Percentiles rank a stretch among this genome's conserved stretches.
Conservation (phyloP, 2,797 vertebrate genomes). For the Danio kyathit region DNA sequence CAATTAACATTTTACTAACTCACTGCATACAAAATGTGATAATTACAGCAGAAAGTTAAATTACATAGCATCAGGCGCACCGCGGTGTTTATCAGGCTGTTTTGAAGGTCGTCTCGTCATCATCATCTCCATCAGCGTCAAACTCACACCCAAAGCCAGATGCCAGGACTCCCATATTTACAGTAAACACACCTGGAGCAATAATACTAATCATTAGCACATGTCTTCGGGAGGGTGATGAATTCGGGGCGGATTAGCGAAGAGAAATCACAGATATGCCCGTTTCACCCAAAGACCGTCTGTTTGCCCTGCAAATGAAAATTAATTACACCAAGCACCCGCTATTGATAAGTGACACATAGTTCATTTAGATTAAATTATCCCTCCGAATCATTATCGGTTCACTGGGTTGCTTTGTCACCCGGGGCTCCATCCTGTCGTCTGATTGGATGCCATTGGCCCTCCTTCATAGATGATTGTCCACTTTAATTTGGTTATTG, state of each 20-base stretch:
- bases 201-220: slow-evolving; percentile 78
- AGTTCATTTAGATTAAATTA: slow-evolving; percentile 81
- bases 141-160: slow-evolving; percentile 48
- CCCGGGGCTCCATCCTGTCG: slow-evolving; percentile 54
- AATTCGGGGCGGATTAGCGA: slow-evolving; percentile 66
- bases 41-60: slow-evolving; percentile 4
- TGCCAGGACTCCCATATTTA: slow-evolving; percentile 72
- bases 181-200: slow-evolving; percentile 80
- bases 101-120: slow-evolving; percentile 60
- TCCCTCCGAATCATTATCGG: slow-evolving; percentile 70
- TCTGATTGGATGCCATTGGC: slow-evolving; percentile 56
- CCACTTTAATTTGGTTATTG: slow-evolving; percentile 67
- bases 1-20: not conserved
- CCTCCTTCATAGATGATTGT: slow-evolving; percentile 49
- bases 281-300: slow-evolving; percentile 75
- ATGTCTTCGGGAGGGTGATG: slow-evolving; percentile 67
- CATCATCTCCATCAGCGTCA: slow-evolving; percentile 60
- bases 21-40: slow-evolving; percentile 1
- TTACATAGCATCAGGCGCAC: not conserved
- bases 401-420: slow-evolving; percentile 69
- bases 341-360: slow-evolving; percentile 78
- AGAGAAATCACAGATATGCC: slow-evolving; percentile 74
- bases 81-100: slow-evolving; percentile 42
- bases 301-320: slow-evolving; percentile 79
- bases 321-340: slow-evolving; percentile 81